phyloP scores from a whole-genome alignment of 1,140 invertebrate genomes.

The Popillia japonica region DNA sequence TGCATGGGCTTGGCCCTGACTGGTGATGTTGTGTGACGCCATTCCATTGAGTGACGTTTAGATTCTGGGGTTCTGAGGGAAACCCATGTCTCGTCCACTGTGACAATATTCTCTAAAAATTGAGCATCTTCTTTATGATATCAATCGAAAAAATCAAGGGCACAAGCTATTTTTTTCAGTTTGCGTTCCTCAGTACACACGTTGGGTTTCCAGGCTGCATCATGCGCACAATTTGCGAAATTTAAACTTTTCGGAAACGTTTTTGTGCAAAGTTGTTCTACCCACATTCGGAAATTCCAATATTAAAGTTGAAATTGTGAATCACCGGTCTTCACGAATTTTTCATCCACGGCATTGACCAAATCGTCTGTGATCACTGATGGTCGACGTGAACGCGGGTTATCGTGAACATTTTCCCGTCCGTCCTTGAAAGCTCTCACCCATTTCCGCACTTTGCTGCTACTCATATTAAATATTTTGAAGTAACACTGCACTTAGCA shows the following conservation, averaged over 20 bases:
- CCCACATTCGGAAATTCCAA: conserved; percentile 31
- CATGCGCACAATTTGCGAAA: conserved; percentile 23
- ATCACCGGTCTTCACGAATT: conserved; percentile 28
- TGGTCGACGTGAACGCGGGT: too few relatives aligned
- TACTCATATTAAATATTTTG: not conserved
- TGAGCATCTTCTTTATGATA: conserved; percentile 13
- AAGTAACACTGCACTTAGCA: not conserved
- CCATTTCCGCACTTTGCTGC: conserved; percentile 23
- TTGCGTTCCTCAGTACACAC: not conserved
- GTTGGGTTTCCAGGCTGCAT: not conserved
- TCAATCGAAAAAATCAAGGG: not conserved
- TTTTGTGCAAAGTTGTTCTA: conserved; percentile 3
- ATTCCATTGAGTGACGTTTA: conserved; percentile 34
- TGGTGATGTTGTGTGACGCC: conserved; percentile 32
- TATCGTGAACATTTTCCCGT: too few relatives aligned
- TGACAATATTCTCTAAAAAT: conserved; percentile 34
- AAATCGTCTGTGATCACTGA: too few relatives aligned
- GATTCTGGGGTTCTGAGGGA: conserved; percentile 1
- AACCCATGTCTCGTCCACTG: conserved; percentile 21
- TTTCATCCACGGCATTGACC: too few relatives aligned
- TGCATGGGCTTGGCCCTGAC: conserved; percentile 3
- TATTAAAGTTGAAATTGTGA: conserved; percentile 20
- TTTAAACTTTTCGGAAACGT: not conserved
- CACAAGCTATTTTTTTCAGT: conserved; percentile 10
- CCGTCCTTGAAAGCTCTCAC: conserved; percentile 26